Base-by-base conservation (phyloP, 2,888 invertebrate genomes). In the Dermolepida albohirtum region DNA sequence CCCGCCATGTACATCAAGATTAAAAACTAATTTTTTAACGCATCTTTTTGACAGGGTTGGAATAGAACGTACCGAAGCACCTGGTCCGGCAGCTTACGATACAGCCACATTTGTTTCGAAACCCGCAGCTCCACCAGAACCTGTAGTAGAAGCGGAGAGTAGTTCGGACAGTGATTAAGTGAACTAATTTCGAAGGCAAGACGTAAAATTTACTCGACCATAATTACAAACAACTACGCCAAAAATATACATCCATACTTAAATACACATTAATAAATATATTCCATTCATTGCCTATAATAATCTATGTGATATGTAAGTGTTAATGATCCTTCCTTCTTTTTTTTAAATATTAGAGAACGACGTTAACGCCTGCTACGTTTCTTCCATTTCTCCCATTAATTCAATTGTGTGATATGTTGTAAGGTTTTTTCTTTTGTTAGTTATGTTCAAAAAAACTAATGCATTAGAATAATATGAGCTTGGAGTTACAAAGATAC, bases 51-150 rank as follows among this genome's bases (percentile, higher is more conserved):
- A 12, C 74, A 92, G 92, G 80, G 95, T 96, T 80, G 96, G 94
- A 78, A 95, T 96, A 82, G 95, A 96, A 82, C 93, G 94, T 79
- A 93, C 93, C 65, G 89, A 90, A 78, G 91, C 90, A 14, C 89
- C 91, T 77, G 87, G 88, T 40, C 89, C 89, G 69, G 89, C 88
- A 74, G 89, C 91, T 55, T 92, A 92, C 78, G 83, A 89, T 65
- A 85, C 89, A 51, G 91, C 91, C 49, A 90, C 90, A 5, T 85
- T 86, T 7, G 84, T 85, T 14, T 70, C 82, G 73, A 75, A 85
- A 80, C 78, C 83, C 49, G 77, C 81, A 49, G 79, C 83, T 12
- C 82, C 85, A 17, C 81, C 74, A 39, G 78, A 77, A 22, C 78
- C 83, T 44, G 78, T 80, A 55, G 78, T 77, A 49, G 79, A 80